Base-by-base conservation (phyloP, 2,113 vertebrate genomes). In the Atlantisia rogersi region DNA sequence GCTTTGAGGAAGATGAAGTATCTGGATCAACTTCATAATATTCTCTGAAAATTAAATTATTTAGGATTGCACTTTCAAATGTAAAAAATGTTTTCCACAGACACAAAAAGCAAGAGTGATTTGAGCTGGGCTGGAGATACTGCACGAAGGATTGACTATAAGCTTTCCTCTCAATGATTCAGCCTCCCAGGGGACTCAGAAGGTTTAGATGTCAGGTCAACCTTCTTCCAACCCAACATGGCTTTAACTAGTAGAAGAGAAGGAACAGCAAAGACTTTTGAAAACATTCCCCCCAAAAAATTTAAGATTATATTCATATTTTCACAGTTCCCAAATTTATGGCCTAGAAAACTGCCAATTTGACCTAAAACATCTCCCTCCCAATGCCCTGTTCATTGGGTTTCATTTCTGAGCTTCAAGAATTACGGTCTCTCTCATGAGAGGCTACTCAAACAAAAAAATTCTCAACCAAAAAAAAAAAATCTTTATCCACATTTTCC, bases 81-180 rank as follows among this genome's bases (percentile, higher is more conserved):
- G 35, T 20, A 70, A 74, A 74, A 67, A 21, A 0, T 6, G 21
- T 31, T 74, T 83, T 75, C 37, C 37, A 86, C 2, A 35, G 64
- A 22, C 26, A 40, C 12, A 37, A 77, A 40, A 18, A 40, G 74
- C 16, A 55, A 29, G 11, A 83, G n/a, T 3, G n/a, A 21, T 1
- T 3, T 0, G 20, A 83, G 68, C 40, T 35, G 50, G 22, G 32
- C 55, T 44, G 63, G 55, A 67, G n/a, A 18, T 31, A 44, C 0
- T 6, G 0, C 19, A 22, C 1, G 5, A 26, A 60, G 39, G 39
- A 13, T 29, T 44, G 19, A 4, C 58, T 29, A 3, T 11, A 1
- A 42, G 22, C 25, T 55, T 24, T 46, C 14, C 39, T 17, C 68
- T 59, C n/a, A 24, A 1, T 65, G 50, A 12, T 67, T 31, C 44